Conservation (phyloP, 1,140 invertebrate genomes). For the Eumeta japonica region DNA sequence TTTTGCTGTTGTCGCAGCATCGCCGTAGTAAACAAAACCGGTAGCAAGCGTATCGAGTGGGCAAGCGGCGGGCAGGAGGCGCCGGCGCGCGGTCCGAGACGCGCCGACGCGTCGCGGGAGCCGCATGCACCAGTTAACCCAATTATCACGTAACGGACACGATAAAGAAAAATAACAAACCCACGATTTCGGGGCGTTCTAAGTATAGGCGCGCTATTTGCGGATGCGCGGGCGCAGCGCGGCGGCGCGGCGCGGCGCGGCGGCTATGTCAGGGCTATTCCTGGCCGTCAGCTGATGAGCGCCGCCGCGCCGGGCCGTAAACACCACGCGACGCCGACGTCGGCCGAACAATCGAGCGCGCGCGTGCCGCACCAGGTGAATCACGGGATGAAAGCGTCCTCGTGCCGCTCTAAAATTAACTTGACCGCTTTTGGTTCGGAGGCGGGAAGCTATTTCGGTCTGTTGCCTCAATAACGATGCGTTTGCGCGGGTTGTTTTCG, state of each 20-base stretch:
- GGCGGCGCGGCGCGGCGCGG: conserved; percentile 49
- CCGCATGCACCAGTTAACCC: conserved; percentile 53
- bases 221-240: conserved; percentile 46
- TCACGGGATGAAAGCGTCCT: conserved; percentile 49
- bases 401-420: conserved; percentile 47
- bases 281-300: conserved; percentile 53
- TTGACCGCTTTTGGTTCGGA: conserved; percentile 53
- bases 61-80: background rate
- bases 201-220: conserved; percentile 56
- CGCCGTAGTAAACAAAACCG: no score
- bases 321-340: conserved; percentile 54
- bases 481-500: no score
- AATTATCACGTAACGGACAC: conserved; percentile 55
- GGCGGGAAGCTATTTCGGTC: conserved; percentile 48
- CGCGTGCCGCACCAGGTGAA: conserved; percentile 54
- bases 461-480: conserved; percentile 43
- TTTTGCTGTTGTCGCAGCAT: no score
- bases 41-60: no score
- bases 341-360: conserved; percentile 52
- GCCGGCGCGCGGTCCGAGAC: conserved; percentile 24
- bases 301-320: conserved; percentile 34
- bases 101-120: conserved; percentile 46
- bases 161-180: conserved; percentile 59
- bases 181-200: conserved; percentile 54
- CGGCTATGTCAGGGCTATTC: conserved; percentile 55